Evolutionary conservation across 2,113 vertebrate species (phyloP), one percentile per base, ranked within the genome.

Genomic region (Indicator indicator): DNA sequence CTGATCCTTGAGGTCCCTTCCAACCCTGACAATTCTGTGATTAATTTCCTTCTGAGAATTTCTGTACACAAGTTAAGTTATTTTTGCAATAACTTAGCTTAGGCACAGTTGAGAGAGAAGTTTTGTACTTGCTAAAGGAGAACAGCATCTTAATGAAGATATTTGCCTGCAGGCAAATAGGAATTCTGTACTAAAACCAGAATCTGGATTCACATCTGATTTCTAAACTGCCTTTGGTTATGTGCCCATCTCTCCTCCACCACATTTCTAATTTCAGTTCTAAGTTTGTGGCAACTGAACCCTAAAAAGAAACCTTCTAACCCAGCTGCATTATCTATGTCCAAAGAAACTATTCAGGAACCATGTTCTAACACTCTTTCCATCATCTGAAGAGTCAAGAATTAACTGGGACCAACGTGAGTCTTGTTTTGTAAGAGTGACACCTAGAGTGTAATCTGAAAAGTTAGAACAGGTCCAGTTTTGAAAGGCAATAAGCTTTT

Each of bases 401-500:
- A 27, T 50, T 86, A 85, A 73, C 68, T 30, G 46, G 8, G n/a
- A 72, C 59, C 11, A 59, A n/a, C 6, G 4, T 0, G 12, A 85
- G 23, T 93, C 82, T 96, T 93, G 65, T 93, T 97, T 97, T 94
- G 83, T 59, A 95, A 96, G 72, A 96, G 90, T 82, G 96, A 96
- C 96, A 97, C 74, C 95, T 96, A 97, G 79, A 97, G 95, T 93
- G 83, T 79, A 16, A 67, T 75, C 78, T 63, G 75, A 81, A 90
- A 67, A 95, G 83, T n/a, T 94, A 46, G 96, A 94, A 76, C 32
- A 15, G 8, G 3, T 30, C 11, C 1, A 0, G 14, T 56, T 76
- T 63, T 40, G 38, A 76, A 83, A 67, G 33, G 16, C 21, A 63
- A 8, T 14, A 72, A 72, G 19, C 4, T 86, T 71, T 83, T 62